Base-by-base conservation (phyloP, 2,888 invertebrate genomes). In the Rhodophaea formosa region DNA sequence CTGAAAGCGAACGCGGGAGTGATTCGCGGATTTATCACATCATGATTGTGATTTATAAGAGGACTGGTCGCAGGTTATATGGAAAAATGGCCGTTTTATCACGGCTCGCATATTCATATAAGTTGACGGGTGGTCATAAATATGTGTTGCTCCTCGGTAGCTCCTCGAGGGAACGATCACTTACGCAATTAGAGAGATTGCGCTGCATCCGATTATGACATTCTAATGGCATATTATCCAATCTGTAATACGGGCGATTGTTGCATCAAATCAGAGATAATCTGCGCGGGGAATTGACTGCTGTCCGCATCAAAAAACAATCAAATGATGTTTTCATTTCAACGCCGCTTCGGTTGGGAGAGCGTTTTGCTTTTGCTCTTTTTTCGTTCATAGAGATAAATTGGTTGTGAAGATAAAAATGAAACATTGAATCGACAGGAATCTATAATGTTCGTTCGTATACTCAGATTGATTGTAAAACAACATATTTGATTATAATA, bases 91-190 rank as follows among this genome's bases (percentile, higher is more conserved):
- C 64, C 64, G 68, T 86, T 85, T 84, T 80, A 87, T 87, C 75
- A 74, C 63, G 60, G 74, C 79, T 83, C 86, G 87, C 89, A 82
- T 82, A 87, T 84, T 86, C 86, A 87, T 88, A 74, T 80, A 60
- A 77, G 70, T 65, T 75, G 82, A 81, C 75, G 67, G 71, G 62
- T 65, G 65, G 63, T 66, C 76, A 74, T 84, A 79, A 84, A 82
- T 85, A 79, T 74, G 72, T 68, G 77, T 79, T 82, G 78, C 70
- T 66, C 39, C 10, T 17, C 1, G 8, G 68, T 59, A 52, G 70
- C 62, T 62, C 63, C 68, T 63, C 70, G 66, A 67, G 65, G 65
- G 60, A 59, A 54, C 66, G 61, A 70, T 75, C 74, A 79, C 75
- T 79, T 71, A 68, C 65, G 62, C 69, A 73, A 73, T 79, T 69